Evolutionary conservation across 2,888 invertebrate species (phyloP).

Genomic region (Anthrax anthrax): DNA sequence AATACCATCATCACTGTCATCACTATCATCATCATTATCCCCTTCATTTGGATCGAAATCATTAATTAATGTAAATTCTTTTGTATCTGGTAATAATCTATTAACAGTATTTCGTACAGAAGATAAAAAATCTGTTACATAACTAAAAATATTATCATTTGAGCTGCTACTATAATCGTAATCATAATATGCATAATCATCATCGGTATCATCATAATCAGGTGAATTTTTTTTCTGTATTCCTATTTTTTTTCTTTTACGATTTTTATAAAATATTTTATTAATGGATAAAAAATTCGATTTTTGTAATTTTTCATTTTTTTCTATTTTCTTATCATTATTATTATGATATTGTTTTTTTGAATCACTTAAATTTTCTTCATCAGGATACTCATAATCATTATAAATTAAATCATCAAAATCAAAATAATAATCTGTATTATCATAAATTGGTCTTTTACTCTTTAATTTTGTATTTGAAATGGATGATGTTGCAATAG

Average conservation of each 20-base stretch:
- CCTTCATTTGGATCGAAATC: neutral
- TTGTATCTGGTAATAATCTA: neutral
- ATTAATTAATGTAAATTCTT: neutral
- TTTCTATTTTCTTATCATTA: no score
- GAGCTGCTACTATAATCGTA: no score
- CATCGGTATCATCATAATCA: neutral
- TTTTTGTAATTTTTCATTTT: no score
- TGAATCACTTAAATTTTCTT: neutral
- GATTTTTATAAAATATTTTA: neutral
- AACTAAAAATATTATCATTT: neutral
- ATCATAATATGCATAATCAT: neutral
- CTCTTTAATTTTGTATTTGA: neutral
- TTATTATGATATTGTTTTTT: neutral
- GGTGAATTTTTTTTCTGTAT: neutral
- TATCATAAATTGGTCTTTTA: neutral
- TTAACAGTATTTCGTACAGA: neutral
- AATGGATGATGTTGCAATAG: neutral
- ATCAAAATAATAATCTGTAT: conserved; percentile 3
- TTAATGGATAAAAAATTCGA: no score
- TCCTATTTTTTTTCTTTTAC: neutral
- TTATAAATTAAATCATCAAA: conserved; percentile 3
- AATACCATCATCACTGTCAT: conserved; percentile 1
- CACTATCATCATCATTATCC: neutral
- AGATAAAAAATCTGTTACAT: neutral
- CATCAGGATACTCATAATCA: neutral